Evolutionary conservation across 1,140 invertebrate species (phyloP), one percentile per base, ranked within the genome.

Genomic region (Sinonovacula constricta): DNA sequence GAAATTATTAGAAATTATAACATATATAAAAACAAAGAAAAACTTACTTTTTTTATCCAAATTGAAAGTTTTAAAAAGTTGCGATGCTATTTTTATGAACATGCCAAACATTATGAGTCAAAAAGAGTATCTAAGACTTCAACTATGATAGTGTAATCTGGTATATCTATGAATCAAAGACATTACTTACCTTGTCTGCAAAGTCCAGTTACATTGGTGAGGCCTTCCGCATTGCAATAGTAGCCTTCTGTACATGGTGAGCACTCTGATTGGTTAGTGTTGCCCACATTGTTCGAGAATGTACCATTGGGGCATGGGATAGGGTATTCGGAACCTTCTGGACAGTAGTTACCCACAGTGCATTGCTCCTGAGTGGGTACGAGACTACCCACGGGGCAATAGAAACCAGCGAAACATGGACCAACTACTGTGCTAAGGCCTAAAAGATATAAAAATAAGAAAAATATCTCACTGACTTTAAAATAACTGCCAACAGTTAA

Each of bases 221-320:
- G 74, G 56, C 84, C 87, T 33, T 81, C 69, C 34, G 81, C 83
- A 51, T 87, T 86, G 79, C 89, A 90, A 75, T 85, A 90, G 57
- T 85, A 86, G 3, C 89, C 88, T 12, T 83, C 72, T 3, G 88
- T 84, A 80, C 89, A 90, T 12, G 33, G 70, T 15, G 69, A 68
- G 70, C 89, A 90, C 31, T 88, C 79, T 22, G 71, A 57, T 18
- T 54, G 60, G 1, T 56, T 51, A 7, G 67, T 68, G 28, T 89
- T 74, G 7, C 83, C 88, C 1, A 82, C 83, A 24, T 81, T 72
- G 72, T 90, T 86, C 34, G 89, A 90, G 81, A 82, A 90, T 26
- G 86, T 90, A 28, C 89, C 88, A 60, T 87, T 87, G 12, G 88
- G 85, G 68, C 89, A 90, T 1, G 72, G 79, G 4, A 66, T 62